A percentile compares a stretch with the other conserved stretches of the same genome.
Evolutionary conservation across 2,113 vertebrate species (phyloP).

Genomic region (Polyodon spathula): DNA sequence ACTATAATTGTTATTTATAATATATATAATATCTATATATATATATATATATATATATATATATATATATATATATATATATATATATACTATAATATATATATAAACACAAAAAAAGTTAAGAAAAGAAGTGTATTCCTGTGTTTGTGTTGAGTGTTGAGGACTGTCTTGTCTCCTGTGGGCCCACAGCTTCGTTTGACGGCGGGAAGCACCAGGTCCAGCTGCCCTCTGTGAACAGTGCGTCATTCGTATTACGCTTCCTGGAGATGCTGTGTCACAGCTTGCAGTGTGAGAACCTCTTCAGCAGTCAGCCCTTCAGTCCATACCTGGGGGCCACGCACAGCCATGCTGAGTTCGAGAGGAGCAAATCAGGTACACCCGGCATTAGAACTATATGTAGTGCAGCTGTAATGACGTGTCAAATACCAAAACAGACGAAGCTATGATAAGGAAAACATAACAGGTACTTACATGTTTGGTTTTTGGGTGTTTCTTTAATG

Average conservation of each 20-base stretch:
- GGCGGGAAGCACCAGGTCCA: constrained; percentile 74
- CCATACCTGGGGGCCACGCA: constrained; percentile 47
- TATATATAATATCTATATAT: too few species aligned
- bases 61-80: too few species aligned
- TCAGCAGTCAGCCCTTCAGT: constrained; percentile 92
- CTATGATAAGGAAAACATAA: too few species aligned
- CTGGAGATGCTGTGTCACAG: constrained; percentile 87
- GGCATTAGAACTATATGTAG: too few species aligned
- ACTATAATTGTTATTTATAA: too few species aligned
- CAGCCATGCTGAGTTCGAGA: constrained; percentile 49
- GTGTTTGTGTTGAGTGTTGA: not conserved
- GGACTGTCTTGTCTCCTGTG: not conserved
- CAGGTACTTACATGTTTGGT: too few species aligned
- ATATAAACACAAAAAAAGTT: not conserved
- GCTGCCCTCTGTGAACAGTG: constrained; percentile 86
- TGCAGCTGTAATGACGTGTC: too few species aligned
- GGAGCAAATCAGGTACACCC: constrained; percentile 67
- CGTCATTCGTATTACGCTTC: constrained; percentile 85
- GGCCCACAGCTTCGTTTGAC: constrained; percentile 80
- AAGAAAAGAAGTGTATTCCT: not conserved
- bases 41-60: too few species aligned
- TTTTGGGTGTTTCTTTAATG: too few species aligned
- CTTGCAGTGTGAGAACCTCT: constrained; percentile 85
- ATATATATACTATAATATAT: too few species aligned
- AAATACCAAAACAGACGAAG: too few species aligned